phyloP scores from a whole-genome alignment of 2,888 invertebrate genomes.

The Ptychoptera albimana region DNA sequence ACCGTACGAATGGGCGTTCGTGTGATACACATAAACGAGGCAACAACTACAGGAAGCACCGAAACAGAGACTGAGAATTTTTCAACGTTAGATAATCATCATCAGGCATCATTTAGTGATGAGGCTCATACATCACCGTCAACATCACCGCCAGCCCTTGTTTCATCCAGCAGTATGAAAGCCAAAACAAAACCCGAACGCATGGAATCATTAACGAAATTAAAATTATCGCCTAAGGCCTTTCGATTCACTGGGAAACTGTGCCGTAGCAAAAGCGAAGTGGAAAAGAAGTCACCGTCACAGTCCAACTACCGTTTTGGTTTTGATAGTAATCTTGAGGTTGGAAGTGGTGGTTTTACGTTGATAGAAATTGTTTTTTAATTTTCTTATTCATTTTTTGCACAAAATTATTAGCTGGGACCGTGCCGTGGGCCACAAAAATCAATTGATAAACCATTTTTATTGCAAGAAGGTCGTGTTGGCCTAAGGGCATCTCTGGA shows the following conservation, averaged over 20 bases:
- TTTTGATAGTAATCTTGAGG: no score
- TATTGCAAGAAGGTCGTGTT: constrained; percentile 70
- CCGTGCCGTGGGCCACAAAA: constrained; percentile 45
- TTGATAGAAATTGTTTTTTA: no score
- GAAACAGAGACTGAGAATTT: constrained; percentile 16
- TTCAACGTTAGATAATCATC: constrained; percentile 19
- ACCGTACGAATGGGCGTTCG: constrained; percentile 75
- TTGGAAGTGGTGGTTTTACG: no score
- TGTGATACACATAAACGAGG: constrained; percentile 48
- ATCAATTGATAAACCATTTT: constrained; percentile 64
- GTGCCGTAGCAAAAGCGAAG: constrained; percentile 28
- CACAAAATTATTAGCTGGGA: constrained; percentile 20
- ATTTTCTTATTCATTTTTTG: not conserved
- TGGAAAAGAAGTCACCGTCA: constrained; percentile 20
- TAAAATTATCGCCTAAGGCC: constrained; percentile 27
- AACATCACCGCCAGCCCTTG: not conserved
- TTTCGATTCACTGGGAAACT: constrained; percentile 29
- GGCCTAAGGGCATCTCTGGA: constrained; percentile 65
- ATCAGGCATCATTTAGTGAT: constrained; percentile 6
- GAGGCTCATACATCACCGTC: constrained; percentile 5
- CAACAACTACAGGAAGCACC: constrained; percentile 4
- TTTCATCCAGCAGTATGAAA: not conserved
- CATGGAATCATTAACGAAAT: constrained; percentile 26
- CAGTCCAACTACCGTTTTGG: no score
- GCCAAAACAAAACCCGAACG: constrained; percentile 14